These are phyloP conservation scores for Spisula solida DNA, from an alignment of 2,888 invertebrate genomes.

Conservation along the genomic window DNA sequence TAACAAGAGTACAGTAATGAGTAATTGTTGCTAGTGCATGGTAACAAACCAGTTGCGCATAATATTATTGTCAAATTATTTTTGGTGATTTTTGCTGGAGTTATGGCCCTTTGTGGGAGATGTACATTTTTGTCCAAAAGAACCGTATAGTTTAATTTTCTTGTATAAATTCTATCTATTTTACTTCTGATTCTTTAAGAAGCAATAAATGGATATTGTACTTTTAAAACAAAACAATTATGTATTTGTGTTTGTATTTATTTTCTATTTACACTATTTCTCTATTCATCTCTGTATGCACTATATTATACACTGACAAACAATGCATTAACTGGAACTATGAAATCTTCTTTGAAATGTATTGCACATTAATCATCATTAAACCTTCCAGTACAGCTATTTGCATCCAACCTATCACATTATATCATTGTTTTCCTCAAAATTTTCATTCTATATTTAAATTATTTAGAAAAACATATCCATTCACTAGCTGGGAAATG, in stretches of 20 bases:
- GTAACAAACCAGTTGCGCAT: no score
- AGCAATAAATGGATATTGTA: not conserved
- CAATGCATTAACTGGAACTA: not conserved
- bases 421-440: not conserved
- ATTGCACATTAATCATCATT: not conserved
- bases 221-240: not conserved
- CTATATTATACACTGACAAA: not conserved
- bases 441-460: conserved; percentile 17
- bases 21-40: no score
- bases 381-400: not conserved
- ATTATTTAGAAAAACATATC: conserved; percentile 7
- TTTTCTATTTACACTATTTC: not conserved
- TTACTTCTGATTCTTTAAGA: no score
- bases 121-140: no score
- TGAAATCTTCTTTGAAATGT: not conserved
- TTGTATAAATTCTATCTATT: no score
- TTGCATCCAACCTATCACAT: not conserved
- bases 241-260: not conserved
- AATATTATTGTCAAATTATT: no score
- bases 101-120: no score
- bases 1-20: no score
- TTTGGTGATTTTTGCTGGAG: no score
- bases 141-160: no score
- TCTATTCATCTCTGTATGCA: not conserved
- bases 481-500: not conserved